Percentiles rank a stretch among this genome's conserved stretches.
Evolutionary conservation across 2,797 vertebrate genomes (phyloP).

Genomic region (Hoplostethus atlanticus): DNA sequence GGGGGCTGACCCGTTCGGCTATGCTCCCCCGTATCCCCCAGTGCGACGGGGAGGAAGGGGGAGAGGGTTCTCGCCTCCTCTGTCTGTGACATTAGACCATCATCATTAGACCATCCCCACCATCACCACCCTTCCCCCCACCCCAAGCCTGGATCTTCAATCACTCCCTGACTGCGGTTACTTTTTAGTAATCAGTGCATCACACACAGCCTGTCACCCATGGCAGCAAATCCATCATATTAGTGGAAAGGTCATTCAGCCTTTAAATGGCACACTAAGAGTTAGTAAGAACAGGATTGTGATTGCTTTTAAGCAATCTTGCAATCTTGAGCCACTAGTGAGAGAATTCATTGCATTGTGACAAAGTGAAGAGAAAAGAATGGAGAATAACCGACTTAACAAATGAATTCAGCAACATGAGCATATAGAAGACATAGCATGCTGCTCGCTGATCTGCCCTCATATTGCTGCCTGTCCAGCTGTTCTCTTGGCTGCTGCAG

Average conservation of each 20-base stretch:
- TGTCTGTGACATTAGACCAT: slow-evolving; percentile 85
- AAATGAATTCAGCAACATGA: slow-evolving; percentile 14
- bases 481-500: slow-evolving; percentile 39
- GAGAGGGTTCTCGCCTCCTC: slow-evolving; percentile 88
- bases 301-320: slow-evolving; percentile 20
- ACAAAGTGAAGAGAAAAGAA: slow-evolving; percentile 22
- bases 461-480: slow-evolving; percentile 30
- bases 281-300: slow-evolving; percentile 14
- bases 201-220: slow-evolving; percentile 52
- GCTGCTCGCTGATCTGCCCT: slow-evolving; percentile 43
- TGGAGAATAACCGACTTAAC: background rate
- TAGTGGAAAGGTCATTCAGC: slow-evolving; percentile 50
- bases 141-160: slow-evolving; percentile 42
- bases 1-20: slow-evolving; percentile 97
- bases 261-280: slow-evolving; percentile 40
- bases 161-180: slow-evolving; percentile 47
- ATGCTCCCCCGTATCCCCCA: slow-evolving; percentile 94
- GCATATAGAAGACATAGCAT: slow-evolving; percentile 53
- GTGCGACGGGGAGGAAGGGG: slow-evolving; percentile 83
- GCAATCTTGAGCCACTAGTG: slow-evolving; percentile 4
- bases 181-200: slow-evolving; percentile 50
- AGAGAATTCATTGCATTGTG: slow-evolving; percentile 1
- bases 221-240: slow-evolving; percentile 65
- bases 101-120: slow-evolving; percentile 3
- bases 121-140: background rate